Evolutionary conservation across 2,888 invertebrate genomes (phyloP), one percentile per base, ranked within the genome.

Genomic region (Archips crataeganus): DNA sequence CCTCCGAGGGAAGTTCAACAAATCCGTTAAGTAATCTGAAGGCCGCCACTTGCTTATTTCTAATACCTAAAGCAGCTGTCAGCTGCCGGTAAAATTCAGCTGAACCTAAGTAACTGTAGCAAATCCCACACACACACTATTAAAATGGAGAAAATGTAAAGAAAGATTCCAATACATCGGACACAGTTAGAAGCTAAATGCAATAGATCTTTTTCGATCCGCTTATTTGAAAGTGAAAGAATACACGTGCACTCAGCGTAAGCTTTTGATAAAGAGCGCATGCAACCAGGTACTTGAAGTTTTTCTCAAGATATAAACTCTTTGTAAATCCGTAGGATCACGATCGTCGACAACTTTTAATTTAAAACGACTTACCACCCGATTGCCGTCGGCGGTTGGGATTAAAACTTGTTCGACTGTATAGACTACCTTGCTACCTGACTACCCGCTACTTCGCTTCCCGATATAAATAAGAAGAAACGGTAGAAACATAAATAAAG

Each of bases 351-450:
- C 84, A 87, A 89, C 82, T 89, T 89, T 90, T 90, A 90, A 90
- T 91, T 89, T 90, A 90, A 88, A 90, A 86, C 87, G 90, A 88
- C 90, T 91, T 90, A 90, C 85, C 85, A 87, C 84, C 79, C 87
- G 85, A 90, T 88, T 87, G 88, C 88, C 85, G 83, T 70, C 84
- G 86, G 86, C 81, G 78, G 78, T 75, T 75, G 61, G 87, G 89
- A 89, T 91, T 90, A 89, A 86, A 90, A 88, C 85, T 90, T 88
- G 79, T 79, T 82, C 82, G 75, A 78, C 78, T 76, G 75, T 81
- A 83, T 85, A 84, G 86, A 87, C 79, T 82, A 81, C 81, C 81
- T 83, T 80, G 54, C 68, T 73, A 74, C 76, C 74, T 74, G 57
- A 9, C 66, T 68, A 57, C 39, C 51, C 15, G 66, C 34, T 70